These are phyloP conservation scores for Squalus acanthias DNA, from an alignment of 2,797 vertebrate species.

Conservation along the genomic window DNA sequence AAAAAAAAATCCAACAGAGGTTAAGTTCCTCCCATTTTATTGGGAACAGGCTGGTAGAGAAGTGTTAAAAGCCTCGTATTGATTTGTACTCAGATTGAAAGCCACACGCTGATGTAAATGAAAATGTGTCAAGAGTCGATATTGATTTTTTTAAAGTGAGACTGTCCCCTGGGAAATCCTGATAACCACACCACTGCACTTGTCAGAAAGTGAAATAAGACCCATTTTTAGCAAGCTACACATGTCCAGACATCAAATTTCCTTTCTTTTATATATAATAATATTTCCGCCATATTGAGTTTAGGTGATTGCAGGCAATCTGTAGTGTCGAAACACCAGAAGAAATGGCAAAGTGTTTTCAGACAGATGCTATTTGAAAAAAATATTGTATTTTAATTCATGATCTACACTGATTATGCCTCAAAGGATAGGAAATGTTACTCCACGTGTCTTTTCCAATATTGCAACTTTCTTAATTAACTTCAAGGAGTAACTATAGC, in stretches of 20 bases:
- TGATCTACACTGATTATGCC: not conserved
- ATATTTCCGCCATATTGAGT: constrained; percentile 46
- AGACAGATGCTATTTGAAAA: not conserved
- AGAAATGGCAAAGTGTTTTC: not conserved
- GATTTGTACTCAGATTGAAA: constrained; percentile 65
- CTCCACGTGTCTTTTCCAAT: not conserved
- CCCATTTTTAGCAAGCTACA: constrained; percentile 57
- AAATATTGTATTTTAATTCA: not conserved
- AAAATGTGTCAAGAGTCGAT: constrained; percentile 71
- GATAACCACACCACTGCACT: constrained; percentile 53
- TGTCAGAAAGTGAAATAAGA: constrained; percentile 57
- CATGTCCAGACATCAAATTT: constrained; percentile 58
- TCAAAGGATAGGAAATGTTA: not conserved
- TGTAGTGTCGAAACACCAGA: constrained; percentile 33
- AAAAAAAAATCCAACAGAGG: constrained; percentile 25
- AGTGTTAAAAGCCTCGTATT: constrained; percentile 70
- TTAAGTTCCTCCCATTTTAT: constrained; percentile 50
- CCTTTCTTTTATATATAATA: constrained; percentile 47
- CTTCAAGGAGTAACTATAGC: not conserved
- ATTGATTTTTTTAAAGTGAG: constrained; percentile 63
- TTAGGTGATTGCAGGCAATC: constrained; percentile 43
- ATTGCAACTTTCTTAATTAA: not conserved
- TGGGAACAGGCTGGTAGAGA: constrained; percentile 55
- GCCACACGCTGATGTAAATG: constrained; percentile 67
- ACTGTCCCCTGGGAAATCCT: constrained; percentile 58